These are phyloP conservation scores for Narcine bancroftii DNA, from an alignment of 2,113 vertebrate genomes.

Conservation along the genomic window DNA sequence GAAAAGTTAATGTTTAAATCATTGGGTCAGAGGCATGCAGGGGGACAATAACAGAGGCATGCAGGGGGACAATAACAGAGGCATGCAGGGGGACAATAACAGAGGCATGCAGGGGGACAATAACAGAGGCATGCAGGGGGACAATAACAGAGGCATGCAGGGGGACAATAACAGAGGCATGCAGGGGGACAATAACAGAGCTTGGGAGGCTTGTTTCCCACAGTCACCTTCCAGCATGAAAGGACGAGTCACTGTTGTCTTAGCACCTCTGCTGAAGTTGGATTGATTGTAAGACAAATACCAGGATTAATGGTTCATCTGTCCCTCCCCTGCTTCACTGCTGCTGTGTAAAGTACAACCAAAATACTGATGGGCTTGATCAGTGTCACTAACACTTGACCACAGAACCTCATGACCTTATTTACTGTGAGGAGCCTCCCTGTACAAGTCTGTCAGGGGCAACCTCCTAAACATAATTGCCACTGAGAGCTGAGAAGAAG, in stretches of 20 bases:
- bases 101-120: no score
- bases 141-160: neutral
- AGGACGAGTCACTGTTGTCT: neutral
- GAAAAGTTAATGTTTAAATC: slow-evolving; percentile 1
- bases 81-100: no score
- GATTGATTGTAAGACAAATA: neutral
- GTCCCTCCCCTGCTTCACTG: neutral
- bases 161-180: no score
- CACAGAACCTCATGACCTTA: neutral
- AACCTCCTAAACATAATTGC: neutral
- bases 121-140: neutral
- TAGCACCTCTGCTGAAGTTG: neutral
- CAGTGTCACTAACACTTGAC: neutral
- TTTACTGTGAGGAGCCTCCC: neutral
- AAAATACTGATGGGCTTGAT: neutral
- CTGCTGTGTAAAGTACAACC: neutral
- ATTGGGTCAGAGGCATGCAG: neutral
- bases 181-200: no score
- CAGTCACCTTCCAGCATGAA: neutral
- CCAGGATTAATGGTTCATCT: neutral
- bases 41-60: no score
- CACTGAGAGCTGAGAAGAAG: neutral
- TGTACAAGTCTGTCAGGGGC: neutral
- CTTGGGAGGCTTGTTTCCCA: neutral
- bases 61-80: no score